These are phyloP conservation scores for Eudyptes chrysolophus DNA, from an alignment of 2,113 vertebrate genomes.

Conservation along the genomic window DNA sequence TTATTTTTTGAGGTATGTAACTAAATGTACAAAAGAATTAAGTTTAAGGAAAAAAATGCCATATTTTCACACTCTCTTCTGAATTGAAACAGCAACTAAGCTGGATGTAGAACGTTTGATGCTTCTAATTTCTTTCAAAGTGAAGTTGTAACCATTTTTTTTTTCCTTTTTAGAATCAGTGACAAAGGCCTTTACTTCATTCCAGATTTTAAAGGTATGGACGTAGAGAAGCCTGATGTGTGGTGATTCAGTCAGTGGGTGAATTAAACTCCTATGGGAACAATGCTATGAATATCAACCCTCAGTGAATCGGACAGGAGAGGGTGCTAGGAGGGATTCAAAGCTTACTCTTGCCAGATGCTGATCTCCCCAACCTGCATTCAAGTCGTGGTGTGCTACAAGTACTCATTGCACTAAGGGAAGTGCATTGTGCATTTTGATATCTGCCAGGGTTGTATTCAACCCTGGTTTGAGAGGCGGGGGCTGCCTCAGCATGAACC, in stretches of 20 bases:
- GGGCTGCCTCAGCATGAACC: background rate
- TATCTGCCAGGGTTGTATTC: background rate
- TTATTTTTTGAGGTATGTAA: constrained; percentile 24
- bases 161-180: background rate
- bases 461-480: rapidly evolving
- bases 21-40: constrained; percentile 21
- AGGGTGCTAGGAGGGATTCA: background rate
- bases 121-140: background rate
- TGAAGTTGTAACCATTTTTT: background rate
- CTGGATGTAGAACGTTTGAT: background rate
- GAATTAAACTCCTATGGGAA: background rate
- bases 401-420: background rate
- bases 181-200: background rate
- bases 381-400: background rate
- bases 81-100: background rate
- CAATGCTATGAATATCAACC: background rate
- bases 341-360: background rate
- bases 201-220: background rate
- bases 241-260: background rate
- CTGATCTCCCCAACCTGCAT: background rate
- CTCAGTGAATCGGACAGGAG: background rate
- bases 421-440: background rate
- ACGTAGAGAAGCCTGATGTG: background rate
- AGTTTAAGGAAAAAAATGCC: background rate
- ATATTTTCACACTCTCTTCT: background rate